phyloP scores from a whole-genome alignment of 2,113 vertebrate genomes.

The Albula goreensis region DNA sequence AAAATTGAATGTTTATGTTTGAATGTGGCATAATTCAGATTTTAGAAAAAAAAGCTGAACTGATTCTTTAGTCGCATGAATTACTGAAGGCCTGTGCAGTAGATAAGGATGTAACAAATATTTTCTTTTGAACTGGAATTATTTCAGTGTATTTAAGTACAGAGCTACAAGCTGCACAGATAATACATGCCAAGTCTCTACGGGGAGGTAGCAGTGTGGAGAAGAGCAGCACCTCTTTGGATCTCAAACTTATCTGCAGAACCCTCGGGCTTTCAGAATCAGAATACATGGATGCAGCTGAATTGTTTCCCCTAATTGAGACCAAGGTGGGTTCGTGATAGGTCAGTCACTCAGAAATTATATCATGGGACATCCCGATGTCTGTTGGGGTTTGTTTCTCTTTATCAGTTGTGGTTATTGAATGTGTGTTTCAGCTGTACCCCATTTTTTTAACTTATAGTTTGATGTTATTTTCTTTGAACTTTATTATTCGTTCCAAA shows the following conservation, averaged over 20 bases:
- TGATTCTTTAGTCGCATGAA: background rate
- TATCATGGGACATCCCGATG: too few relatives aligned
- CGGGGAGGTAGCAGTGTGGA: conserved; percentile 59
- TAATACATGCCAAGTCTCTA: conserved; percentile 67
- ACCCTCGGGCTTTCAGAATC: conserved; percentile 72
- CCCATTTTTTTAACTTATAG: too few relatives aligned
- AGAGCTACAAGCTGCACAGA: conserved; percentile 91
- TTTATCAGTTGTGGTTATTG: too few relatives aligned
- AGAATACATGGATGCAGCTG: conserved; percentile 58
- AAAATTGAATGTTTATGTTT: too few relatives aligned
- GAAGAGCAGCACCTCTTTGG: conserved; percentile 63
- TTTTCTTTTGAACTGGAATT: conserved; percentile 18
- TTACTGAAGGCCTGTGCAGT: background rate
- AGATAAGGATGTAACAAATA: background rate
- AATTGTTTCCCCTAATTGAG: conserved; percentile 72
- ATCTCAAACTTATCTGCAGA: conserved; percentile 76
- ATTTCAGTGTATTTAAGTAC: conserved; percentile 87
- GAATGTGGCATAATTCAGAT: too few relatives aligned
- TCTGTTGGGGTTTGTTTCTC: too few relatives aligned
- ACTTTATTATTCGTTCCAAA: too few relatives aligned
- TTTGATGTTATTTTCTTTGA: too few relatives aligned
- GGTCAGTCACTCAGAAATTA: too few relatives aligned
- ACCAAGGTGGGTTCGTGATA: conserved; percentile 73
- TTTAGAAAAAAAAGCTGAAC: too few relatives aligned
- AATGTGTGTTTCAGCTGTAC: too few relatives aligned